A percentile compares a stretch with the other conserved stretches of the same genome.
These are phyloP conservation scores for Lasiurus borealis DNA, from an alignment of 2,113 vertebrate species.

Conservation along the genomic window DNA sequence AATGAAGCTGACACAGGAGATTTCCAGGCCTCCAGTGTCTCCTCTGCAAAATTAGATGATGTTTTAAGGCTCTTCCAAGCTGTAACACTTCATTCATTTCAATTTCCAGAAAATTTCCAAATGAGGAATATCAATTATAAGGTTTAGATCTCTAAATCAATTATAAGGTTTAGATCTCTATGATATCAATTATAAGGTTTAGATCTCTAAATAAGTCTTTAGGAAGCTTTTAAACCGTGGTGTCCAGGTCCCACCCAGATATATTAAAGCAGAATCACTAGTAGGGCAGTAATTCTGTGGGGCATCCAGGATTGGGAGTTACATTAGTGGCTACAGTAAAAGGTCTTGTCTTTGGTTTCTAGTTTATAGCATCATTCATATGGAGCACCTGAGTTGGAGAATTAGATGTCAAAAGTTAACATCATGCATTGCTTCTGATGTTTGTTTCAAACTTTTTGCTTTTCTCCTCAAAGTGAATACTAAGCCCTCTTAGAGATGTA, in stretches of 20 bases:
- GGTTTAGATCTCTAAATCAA: neutral
- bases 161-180: neutral
- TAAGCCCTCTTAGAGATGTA: constrained; percentile 67
- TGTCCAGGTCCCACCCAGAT: neutral
- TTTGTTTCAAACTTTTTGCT: constrained; percentile 4
- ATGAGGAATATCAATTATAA: neutral
- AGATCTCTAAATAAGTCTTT: neutral
- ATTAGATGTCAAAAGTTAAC: constrained; percentile 18
- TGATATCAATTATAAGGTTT: neutral
- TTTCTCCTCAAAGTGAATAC: constrained; percentile 44
- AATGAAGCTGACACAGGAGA: neutral
- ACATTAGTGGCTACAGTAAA: neutral
- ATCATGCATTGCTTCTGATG: constrained; percentile 16
- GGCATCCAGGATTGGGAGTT: neutral
- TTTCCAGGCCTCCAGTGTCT: neutral
- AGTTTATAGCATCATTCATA: neutral
- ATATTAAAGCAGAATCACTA: neutral
- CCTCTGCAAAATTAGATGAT: neutral
- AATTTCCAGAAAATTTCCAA: neutral
- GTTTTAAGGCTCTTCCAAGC: constrained; percentile 20
- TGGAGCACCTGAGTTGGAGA: neutral
- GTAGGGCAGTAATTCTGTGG: too few species aligned
- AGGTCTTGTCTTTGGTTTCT: neutral
- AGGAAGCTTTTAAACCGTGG: neutral
- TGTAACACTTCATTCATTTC: neutral